Percentiles rank a stretch among this genome's conserved stretches.
Conservation (phyloP, 2,113 vertebrate species). For the Oncorhynchus tshawytscha region DNA sequence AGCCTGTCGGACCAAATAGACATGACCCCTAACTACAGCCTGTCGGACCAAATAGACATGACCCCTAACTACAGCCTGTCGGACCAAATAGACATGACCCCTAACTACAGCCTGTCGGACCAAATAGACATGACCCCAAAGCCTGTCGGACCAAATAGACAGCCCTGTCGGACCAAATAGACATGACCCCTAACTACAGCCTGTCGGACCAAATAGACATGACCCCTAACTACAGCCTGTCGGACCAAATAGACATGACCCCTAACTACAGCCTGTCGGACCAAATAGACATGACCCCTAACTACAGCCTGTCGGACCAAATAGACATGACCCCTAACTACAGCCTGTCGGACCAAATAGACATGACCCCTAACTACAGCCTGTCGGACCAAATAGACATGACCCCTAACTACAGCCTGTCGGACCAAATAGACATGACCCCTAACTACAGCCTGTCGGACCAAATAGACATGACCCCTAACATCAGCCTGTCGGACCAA, state of each 20-base stretch:
- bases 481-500: slow-evolving; percentile 27
- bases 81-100: slow-evolving; percentile 13
- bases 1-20: neutral
- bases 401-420: too few relatives aligned
- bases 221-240: slow-evolving; percentile 35
- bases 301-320: neutral
- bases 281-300: slow-evolving; percentile 17
- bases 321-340: slow-evolving; percentile 31
- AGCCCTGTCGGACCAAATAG: too few relatives aligned
- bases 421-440: slow-evolving; percentile 14
- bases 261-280: rapidly evolving
- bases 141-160: too few relatives aligned
- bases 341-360: slow-evolving; percentile 36
- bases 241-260: slow-evolving; percentile 30
- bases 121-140: slow-evolving; percentile 31
- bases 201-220: slow-evolving; percentile 39
- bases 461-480: slow-evolving; percentile 32
- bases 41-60: slow-evolving; percentile 29
- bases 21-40: neutral
- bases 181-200: too few relatives aligned
- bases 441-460: neutral
- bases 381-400: slow-evolving; percentile 41
- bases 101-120: neutral
- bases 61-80: slow-evolving; percentile 2
- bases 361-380: slow-evolving; percentile 31